Evolutionary conservation across 2,888 invertebrate species (phyloP), one percentile per base, ranked within the genome.

Genomic region (Acronicta leporina): DNA sequence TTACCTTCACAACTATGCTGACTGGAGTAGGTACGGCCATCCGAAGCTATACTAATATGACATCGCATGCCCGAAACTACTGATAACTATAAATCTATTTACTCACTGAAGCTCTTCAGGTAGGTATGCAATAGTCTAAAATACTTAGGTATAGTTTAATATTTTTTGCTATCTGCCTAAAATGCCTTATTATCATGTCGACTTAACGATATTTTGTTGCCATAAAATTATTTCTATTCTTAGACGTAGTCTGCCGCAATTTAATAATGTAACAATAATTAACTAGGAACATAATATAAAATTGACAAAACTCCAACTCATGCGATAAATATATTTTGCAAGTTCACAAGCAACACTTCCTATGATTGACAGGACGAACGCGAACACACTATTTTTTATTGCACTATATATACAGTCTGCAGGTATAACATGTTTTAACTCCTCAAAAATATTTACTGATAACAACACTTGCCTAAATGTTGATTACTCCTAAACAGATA

Each of bases 281-380:
- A 84, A 83, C 83, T 89, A 90, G 87, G 90, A 91, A 89, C 89
- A 87, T 87, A 90, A 90, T 80, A 87, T 86, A 87, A 89, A 90
- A 87, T 88, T 88, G 84, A 84, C 87, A 90, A 88, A 90, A 89
- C 83, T 87, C 88, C 87, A 90, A 88, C 86, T 82, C 80, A 79
- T 82, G 71, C 79, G 81, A 81, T 84, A 83, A 82, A 83, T 77
- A 84, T 79, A 77, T 80, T 86, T 85, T 82, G 79, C 79, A 73
- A 76, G 79, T 87, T 81, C 75, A 86, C 66, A 60, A 48, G 44
- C 61, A 62, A 61, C 51, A 55, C 30, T 16, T 20, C 14, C 13
- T 54, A 40, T 15, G 16, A 38, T 5, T n/a, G 35, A 38, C 48
- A 68, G 41, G 49, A 41, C 14, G 27, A 13, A 35, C 38, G 20